Conservation (phyloP, 2,797 vertebrate species). For the Rhinogobio ventralis region DNA sequence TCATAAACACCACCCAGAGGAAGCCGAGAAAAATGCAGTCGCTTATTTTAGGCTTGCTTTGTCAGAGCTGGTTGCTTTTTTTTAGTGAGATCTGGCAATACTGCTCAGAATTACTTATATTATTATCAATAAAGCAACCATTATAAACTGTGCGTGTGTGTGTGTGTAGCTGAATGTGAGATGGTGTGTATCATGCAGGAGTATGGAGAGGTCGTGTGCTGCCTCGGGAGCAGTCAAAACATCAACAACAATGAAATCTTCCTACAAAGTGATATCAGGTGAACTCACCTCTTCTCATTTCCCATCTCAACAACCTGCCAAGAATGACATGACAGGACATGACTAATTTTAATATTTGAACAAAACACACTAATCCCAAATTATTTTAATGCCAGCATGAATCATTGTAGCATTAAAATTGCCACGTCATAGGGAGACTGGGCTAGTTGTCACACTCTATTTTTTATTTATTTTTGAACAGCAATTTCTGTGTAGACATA, state of each 20-base stretch:
- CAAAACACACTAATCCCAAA: background rate
- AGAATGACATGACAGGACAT: background rate
- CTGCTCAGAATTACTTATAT: background rate
- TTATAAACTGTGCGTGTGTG: slow-evolving; percentile 13
- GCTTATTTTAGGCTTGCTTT: background rate
- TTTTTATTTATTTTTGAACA: no score
- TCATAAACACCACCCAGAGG: background rate
- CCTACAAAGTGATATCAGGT: slow-evolving; percentile 65
- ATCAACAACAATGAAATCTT: slow-evolving; percentile 60
- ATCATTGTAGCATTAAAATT: background rate
- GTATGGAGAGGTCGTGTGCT: slow-evolving; percentile 63
- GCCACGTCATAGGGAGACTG: background rate
- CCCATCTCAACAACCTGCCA: background rate
- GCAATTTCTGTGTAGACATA: background rate
- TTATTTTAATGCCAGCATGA: background rate
- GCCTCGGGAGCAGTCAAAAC: slow-evolving; percentile 60
- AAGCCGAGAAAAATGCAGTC: background rate
- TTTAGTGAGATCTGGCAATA: background rate
- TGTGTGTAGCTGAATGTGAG: slow-evolving; percentile 52
- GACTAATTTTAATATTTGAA: background rate
- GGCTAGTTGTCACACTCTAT: background rate
- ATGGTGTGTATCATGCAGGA: slow-evolving; percentile 64
- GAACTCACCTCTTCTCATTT: background rate
- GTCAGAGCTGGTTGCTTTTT: background rate
- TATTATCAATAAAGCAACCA: background rate